Conservation (phyloP, 2,888 invertebrate species). For the Lithophane ornitopus region DNA sequence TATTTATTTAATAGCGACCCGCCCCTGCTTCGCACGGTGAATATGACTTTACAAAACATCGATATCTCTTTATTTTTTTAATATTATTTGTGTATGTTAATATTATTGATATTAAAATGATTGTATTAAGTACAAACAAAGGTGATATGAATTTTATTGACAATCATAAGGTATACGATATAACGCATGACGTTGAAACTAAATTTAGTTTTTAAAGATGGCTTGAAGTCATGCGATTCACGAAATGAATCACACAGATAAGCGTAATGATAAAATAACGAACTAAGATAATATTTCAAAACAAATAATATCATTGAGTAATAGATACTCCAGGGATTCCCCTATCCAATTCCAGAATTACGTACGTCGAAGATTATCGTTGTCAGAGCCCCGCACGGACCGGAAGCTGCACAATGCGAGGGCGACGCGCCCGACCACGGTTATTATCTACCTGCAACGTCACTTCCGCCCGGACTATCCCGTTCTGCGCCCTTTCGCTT, state of each 20-base stretch:
- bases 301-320: neutral
- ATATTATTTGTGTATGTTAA: no score
- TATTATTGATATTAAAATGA: neutral
- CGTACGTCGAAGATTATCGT: constrained; percentile 88
- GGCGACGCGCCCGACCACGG: constrained; percentile 76
- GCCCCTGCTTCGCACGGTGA: no score
- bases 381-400: constrained; percentile 80
- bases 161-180: neutral
- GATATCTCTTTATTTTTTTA: no score
- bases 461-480: constrained; percentile 82
- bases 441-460: constrained; percentile 88
- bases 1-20: no score
- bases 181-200: neutral
- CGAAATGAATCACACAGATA: neutral
- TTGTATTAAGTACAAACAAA: neutral
- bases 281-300: neutral
- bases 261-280: neutral
- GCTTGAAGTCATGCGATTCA: no score
- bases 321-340: constrained; percentile 71
- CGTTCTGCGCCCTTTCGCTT: constrained; percentile 68
- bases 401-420: constrained; percentile 86
- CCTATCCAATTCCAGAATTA: constrained; percentile 84
- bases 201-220: neutral
- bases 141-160: neutral
- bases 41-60: no score